Conservation (phyloP, 2,888 invertebrate species). For the Tenthredo scrophulariae region DNA sequence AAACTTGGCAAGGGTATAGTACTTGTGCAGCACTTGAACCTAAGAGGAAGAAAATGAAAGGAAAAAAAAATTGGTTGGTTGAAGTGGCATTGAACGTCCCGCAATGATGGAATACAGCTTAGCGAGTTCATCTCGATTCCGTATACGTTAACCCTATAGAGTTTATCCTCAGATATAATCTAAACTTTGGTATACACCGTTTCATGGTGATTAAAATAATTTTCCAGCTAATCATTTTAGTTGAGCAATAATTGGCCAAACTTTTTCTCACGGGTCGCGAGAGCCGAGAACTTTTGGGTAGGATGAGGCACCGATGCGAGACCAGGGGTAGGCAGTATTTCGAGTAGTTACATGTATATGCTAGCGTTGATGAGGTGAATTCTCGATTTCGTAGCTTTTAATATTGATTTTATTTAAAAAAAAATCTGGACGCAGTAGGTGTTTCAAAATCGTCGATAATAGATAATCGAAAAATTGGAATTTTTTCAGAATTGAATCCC, state of each 20-base stretch:
- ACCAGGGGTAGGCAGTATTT: background rate
- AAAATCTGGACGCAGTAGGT: too few species aligned
- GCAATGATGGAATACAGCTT: background rate
- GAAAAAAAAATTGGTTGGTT: too few species aligned
- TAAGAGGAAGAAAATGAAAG: too few species aligned
- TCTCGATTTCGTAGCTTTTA: background rate
- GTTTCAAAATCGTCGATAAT: too few species aligned
- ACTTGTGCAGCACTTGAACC: too few species aligned
- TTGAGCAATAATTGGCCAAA: slow-evolving; percentile 28
- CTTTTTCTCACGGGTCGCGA: slow-evolving; percentile 9
- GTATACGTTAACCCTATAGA: background rate
- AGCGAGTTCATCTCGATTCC: background rate
- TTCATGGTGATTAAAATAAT: background rate
- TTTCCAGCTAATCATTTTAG: slow-evolving; percentile 28
- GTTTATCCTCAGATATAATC: background rate
- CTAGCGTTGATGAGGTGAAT: background rate
- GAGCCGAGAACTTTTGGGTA: background rate
- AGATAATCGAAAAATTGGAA: background rate
- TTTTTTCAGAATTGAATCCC: background rate
- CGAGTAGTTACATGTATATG: background rate
- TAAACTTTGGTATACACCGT: background rate
- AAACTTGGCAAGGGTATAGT: too few species aligned
- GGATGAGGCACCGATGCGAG: background rate
- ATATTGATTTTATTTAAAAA: background rate
- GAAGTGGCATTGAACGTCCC: too few species aligned